These are phyloP conservation scores for Gobio occitaniae DNA, from an alignment of 2,797 vertebrate species.

Conservation along the genomic window DNA sequence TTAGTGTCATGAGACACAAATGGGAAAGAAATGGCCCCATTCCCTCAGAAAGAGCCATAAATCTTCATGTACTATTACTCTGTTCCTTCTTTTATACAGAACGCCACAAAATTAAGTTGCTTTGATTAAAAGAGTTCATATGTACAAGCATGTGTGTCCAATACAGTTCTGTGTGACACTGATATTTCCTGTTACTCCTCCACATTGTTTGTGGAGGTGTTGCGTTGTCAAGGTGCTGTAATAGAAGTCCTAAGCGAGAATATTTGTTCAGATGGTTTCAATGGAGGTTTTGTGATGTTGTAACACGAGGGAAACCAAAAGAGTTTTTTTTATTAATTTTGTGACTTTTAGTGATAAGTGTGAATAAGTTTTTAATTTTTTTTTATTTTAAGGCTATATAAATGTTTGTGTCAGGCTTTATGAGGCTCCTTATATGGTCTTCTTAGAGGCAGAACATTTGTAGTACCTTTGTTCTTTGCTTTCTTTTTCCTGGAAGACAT, in stretches of 20 bases:
- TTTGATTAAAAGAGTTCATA: background rate
- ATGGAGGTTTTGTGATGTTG: background rate
- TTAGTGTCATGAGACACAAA: background rate
- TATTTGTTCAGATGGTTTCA: background rate
- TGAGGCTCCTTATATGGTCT: background rate
- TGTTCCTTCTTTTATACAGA: background rate
- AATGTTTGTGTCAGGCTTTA: background rate
- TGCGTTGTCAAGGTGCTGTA: constrained; percentile 6
- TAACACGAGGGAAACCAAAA: background rate
- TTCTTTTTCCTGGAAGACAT: background rate
- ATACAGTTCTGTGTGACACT: background rate
- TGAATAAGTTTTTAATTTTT: background rate
- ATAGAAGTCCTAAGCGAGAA: background rate
- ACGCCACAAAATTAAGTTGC: background rate
- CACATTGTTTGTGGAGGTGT: background rate
- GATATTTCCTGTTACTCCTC: background rate
- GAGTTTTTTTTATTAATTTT: background rate
- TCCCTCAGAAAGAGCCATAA: background rate
- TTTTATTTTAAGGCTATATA: background rate
- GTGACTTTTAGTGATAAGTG: background rate
- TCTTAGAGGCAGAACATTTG: background rate
- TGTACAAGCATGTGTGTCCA: background rate
- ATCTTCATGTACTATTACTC: too few relatives aligned
- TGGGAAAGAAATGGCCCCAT: background rate
- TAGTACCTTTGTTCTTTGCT: constrained; percentile 22